Percentiles rank a stretch among this genome's conserved stretches.
These are phyloP conservation scores for Dicerorhinus sumatrensis DNA, from an alignment of 2,113 vertebrate species.

Conservation along the genomic window DNA sequence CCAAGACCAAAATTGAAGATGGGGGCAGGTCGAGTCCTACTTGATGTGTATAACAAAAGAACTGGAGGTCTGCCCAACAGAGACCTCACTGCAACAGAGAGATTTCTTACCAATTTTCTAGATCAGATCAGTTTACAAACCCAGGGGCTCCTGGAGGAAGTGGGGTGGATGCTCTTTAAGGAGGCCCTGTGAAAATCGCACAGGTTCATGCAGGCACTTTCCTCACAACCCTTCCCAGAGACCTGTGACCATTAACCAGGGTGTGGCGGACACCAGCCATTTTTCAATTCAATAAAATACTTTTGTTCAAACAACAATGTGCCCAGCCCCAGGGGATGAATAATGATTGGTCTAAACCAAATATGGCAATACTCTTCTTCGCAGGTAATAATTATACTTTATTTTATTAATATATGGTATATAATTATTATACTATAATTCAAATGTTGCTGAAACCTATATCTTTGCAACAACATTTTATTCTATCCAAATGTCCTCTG, in stretches of 20 bases:
- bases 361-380: not conserved
- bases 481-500: not conserved
- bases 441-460: not conserved
- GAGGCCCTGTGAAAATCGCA: not conserved
- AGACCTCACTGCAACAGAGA: not conserved
- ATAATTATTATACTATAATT: not conserved
- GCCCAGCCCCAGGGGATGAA: not conserved
- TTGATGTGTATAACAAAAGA: not conserved
- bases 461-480: not conserved
- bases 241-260: not conserved
- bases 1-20: not conserved
- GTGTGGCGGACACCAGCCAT: not conserved
- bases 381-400: not conserved
- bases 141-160: not conserved
- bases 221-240: not conserved
- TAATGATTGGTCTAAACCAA: not conserved
- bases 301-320: not conserved
- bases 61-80: not conserved
- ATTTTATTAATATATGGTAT: not conserved
- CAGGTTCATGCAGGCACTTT: not conserved
- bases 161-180: not conserved
- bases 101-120: not conserved
- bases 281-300: not conserved
- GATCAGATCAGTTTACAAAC: not conserved
- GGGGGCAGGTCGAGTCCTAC: not conserved